Percentiles rank a stretch among this genome's conserved stretches.
Evolutionary conservation across 2,888 invertebrate genomes (phyloP).

Genomic region (Esperia sulphurella): DNA sequence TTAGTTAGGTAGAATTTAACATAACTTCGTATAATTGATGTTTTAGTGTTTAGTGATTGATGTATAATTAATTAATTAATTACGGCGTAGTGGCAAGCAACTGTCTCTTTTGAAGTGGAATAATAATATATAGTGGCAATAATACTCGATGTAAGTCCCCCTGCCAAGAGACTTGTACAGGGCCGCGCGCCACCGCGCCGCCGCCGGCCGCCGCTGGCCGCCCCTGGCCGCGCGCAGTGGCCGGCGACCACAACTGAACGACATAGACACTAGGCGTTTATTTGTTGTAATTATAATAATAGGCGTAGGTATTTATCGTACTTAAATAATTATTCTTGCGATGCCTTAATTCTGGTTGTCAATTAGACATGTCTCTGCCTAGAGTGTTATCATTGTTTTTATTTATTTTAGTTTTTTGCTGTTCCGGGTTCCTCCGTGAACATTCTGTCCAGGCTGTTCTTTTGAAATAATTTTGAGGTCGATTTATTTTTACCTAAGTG

Average conservation of each 20-base stretch:
- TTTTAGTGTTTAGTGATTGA: constrained; percentile 77
- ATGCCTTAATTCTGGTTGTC: constrained; percentile 81
- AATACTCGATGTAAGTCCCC: constrained; percentile 72
- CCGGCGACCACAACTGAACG: constrained; percentile 46
- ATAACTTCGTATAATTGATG: constrained; percentile 80
- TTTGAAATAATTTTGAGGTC: constrained; percentile 80
- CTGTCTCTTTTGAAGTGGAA: constrained; percentile 61
- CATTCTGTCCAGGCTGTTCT: constrained; percentile 80
- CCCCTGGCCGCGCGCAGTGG: constrained; percentile 1
- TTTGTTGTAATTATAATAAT: constrained; percentile 79
- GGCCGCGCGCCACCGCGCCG: constrained; percentile 29
- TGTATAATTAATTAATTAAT: constrained; percentile 44
- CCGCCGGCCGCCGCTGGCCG: constrained; percentile 19
- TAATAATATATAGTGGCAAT: constrained; percentile 66
- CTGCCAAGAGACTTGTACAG: constrained; percentile 53
- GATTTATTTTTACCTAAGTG: constrained; percentile 81
- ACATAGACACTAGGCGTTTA: constrained; percentile 66
- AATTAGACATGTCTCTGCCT: constrained; percentile 79
- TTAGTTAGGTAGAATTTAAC: constrained; percentile 78
- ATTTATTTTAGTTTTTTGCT: constrained; percentile 74
- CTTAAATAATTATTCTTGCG: constrained; percentile 80
- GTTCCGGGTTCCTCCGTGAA: constrained; percentile 79
- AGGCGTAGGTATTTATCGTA: constrained; percentile 79
- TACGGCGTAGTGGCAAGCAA: constrained; percentile 65
- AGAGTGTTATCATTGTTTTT: constrained; percentile 78